Evolutionary conservation across 2,797 vertebrate genomes (phyloP).

Genomic region (Micropoecilia bifurca): DNA sequence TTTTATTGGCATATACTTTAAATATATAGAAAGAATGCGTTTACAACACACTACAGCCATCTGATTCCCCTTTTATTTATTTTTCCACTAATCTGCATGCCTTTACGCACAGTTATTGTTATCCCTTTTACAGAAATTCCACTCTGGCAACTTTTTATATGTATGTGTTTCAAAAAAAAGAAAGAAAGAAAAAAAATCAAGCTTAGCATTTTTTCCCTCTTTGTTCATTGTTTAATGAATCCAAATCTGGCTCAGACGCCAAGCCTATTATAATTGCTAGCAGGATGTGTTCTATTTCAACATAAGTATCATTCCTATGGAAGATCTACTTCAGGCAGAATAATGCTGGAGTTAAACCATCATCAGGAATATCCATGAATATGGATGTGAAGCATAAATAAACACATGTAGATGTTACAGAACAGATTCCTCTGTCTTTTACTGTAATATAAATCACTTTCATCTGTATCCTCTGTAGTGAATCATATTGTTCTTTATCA

Average conservation of each 20-base stretch:
- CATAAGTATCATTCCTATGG: slow-evolving; percentile 77
- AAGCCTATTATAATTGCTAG: slow-evolving; percentile 84
- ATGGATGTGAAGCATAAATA: slow-evolving; percentile 74
- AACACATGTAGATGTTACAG: slow-evolving; percentile 74
- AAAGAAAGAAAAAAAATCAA: slow-evolving; percentile 64
- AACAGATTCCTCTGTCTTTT: slow-evolving; percentile 65
- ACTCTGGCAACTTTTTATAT: slow-evolving; percentile 78
- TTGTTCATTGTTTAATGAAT: slow-evolving; percentile 87
- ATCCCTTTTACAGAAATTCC: slow-evolving; percentile 78
- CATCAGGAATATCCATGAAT: slow-evolving; percentile 77
- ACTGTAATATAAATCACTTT: slow-evolving; percentile 67
- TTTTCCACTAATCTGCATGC: slow-evolving; percentile 55
- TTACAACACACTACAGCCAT: slow-evolving; percentile 81
- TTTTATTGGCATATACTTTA: slow-evolving; percentile 85
- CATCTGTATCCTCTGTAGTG: slow-evolving; percentile 62
- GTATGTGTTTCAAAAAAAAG: slow-evolving; percentile 60
- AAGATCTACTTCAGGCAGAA: slow-evolving; percentile 80
- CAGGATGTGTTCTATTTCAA: slow-evolving; percentile 84
- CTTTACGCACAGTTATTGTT: slow-evolving; percentile 68
- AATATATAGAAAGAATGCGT: slow-evolving; percentile 63
- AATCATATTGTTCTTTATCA: slow-evolving; percentile 67
- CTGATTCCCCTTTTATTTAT: slow-evolving; percentile 78
- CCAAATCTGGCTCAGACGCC: slow-evolving; percentile 83
- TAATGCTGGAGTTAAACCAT: slow-evolving; percentile 72
- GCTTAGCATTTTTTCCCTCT: slow-evolving; percentile 77